Evolutionary conservation across 2,797 vertebrate genomes (phyloP).

Genomic region (Heterohyrax brucei): DNA sequence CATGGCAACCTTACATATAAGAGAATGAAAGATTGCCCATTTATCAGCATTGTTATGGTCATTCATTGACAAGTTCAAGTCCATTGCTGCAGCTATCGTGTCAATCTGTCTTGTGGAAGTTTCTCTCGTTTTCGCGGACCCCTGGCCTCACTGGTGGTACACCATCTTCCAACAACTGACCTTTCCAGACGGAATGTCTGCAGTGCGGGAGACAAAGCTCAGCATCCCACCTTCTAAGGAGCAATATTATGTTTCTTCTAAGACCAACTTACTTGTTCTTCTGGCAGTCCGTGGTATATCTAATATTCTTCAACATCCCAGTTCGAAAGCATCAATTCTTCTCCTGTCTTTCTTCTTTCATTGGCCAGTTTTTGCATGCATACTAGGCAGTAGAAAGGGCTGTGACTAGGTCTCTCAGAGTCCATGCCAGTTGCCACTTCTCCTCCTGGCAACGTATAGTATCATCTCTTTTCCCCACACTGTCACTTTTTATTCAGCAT

Average conservation of each 20-base stretch:
- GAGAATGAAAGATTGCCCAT: not conserved
- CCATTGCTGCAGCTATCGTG: not conserved
- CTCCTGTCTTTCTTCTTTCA: not conserved
- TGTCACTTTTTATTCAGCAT: fast-evolving
- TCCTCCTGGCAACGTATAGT: fast-evolving
- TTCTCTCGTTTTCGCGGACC: not conserved
- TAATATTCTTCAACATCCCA: not conserved
- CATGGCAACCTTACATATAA: not conserved
- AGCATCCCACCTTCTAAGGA: not conserved
- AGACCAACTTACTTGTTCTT: not conserved
- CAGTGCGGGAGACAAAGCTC: not conserved
- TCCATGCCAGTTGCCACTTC: fast-evolving
- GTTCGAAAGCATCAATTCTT: not conserved
- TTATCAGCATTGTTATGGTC: not conserved
- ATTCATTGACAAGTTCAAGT: not conserved
- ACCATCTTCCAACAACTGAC: not conserved
- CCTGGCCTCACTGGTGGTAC: not conserved
- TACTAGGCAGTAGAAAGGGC: not conserved
- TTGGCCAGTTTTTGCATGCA: not conserved
- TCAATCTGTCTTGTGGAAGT: not conserved
- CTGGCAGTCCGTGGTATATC: not conserved
- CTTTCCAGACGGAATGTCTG: not conserved
- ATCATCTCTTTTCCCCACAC: too few relatives aligned
- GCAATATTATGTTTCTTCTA: not conserved
- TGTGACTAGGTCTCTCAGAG: not conserved